Conservation (phyloP, 2,888 invertebrate species). For the Eristalinus sepulchralis region DNA sequence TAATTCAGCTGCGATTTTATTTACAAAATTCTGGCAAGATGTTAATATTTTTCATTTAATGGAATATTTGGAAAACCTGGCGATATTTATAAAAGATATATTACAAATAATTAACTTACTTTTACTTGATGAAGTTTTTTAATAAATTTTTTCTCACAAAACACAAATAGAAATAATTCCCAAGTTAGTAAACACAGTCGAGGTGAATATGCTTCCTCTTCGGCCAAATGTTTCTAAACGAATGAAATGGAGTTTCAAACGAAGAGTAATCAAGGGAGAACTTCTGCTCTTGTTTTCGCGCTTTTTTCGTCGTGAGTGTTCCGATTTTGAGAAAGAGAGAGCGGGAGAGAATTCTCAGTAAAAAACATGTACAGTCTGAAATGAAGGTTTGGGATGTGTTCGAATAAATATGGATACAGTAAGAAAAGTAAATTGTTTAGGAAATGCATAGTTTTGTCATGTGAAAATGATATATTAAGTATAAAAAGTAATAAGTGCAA, state of each 20-base stretch:
- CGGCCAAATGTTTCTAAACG: slow-evolving; percentile 52
- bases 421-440: not conserved
- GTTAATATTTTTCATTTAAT: not conserved
- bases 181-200: slow-evolving; percentile 50
- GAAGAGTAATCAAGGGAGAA: slow-evolving; percentile 63
- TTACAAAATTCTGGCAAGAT: not conserved
- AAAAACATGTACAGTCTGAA: slow-evolving; percentile 14
- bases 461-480: not conserved
- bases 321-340: not conserved
- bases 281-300: slow-evolving; percentile 65
- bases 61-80: not conserved
- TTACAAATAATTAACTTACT: slow-evolving; percentile 48
- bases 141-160: slow-evolving; percentile 28
- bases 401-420: slow-evolving; percentile 10
- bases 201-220: slow-evolving; percentile 32
- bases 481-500: too few species aligned
- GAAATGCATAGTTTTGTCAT: not conserved
- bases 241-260: slow-evolving; percentile 62
- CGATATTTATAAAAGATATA: not conserved
- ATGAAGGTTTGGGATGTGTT: slow-evolving; percentile 17
- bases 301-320: slow-evolving; percentile 25
- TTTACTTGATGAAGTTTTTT: slow-evolving; percentile 28
- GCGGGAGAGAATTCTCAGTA: not conserved
- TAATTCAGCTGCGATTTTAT: not conserved
- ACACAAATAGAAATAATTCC: slow-evolving; percentile 48